Base-by-base conservation (phyloP, 2,888 invertebrate species). In the Athalia cordata region DNA sequence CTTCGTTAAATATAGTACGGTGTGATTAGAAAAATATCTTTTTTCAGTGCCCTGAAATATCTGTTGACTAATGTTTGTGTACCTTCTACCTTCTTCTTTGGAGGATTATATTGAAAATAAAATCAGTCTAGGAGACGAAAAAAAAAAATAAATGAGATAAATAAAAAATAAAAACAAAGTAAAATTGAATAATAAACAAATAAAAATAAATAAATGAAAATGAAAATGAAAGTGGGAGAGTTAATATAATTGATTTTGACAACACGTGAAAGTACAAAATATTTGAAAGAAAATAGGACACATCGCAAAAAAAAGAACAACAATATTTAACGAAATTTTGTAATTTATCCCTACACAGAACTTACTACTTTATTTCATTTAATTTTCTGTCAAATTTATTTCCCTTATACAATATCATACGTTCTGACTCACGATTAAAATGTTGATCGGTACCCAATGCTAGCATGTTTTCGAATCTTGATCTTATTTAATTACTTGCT, bases 11-110 rank as follows among this genome's bases (percentile, higher is more conserved):
- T 55, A 7, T 67, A 50, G 57, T 70, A 55, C 45, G 7, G 70
- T 70, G 57, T 45, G 70, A 55, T 11, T 70, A 55, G 45, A 43
- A 70, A 70, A 29, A 45, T 47, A 11, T 13, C 50, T 50, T 50
- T 62, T 13, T 55, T 55, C 70, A 70, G 70, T 70, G 70, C 70
- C 52, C 70, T 70, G 13, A 70, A 43, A 70, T 70, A 57, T 70
- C 50, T 70, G 55, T 70, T 70, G 57, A 61, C 29, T 70, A 70
- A 70, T 70, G 55, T 70, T 70, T 70, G 70, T 80, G 66, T 78
- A 78, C 55, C 68, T n/a, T 13, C 52, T 70, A 43, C 11, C 11
- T 57, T 55, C 49, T 55, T 70, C 70, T 70, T 55, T 29, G 55
- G 43, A 57, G 55, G 70, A 55, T 55, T 43, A 70, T 50, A 43